Conservation (phyloP, 2,888 invertebrate species). For the Mythimna albipuncta region DNA sequence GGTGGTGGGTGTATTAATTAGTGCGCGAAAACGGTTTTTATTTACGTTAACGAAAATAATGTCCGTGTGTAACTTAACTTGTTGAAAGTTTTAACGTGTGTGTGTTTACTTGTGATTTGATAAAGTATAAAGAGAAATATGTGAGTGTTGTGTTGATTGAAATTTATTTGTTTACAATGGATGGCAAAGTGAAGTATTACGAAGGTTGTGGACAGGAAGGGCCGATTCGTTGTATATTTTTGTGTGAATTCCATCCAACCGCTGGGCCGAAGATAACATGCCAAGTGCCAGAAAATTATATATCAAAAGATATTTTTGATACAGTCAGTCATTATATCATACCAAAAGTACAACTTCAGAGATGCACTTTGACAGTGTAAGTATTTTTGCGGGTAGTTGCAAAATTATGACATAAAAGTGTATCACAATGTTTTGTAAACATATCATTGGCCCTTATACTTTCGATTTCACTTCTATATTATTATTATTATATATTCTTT, state of each 20-base stretch:
- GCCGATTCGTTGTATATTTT: slow-evolving; percentile 94
- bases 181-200: slow-evolving; percentile 86
- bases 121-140: slow-evolving; percentile 51
- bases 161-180: slow-evolving; percentile 79
- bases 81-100: slow-evolving; percentile 49
- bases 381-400: slow-evolving; percentile 72
- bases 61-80: slow-evolving; percentile 60
- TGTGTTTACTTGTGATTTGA: slow-evolving; percentile 42
- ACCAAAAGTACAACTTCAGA: slow-evolving; percentile 95
- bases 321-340: slow-evolving; percentile 96
- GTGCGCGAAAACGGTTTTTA: slow-evolving; percentile 53
- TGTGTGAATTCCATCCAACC: slow-evolving; percentile 94
- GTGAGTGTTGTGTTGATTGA: slow-evolving; percentile 65
- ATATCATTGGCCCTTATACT: neutral
- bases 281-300: slow-evolving; percentile 95
- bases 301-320: slow-evolving; percentile 95
- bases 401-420: slow-evolving; percentile 34
- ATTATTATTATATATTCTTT: too few species aligned
- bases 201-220: slow-evolving; percentile 92
- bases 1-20: slow-evolving; percentile 39
- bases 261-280: slow-evolving; percentile 95
- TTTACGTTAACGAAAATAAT: slow-evolving; percentile 72
- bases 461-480: slow-evolving; percentile 5
- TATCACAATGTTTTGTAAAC: slow-evolving; percentile 21
- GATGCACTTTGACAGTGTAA: slow-evolving; percentile 95